These are phyloP conservation scores for Archegozetes longisetosus DNA, from an alignment of 1,140 invertebrate genomes.

Conservation along the genomic window DNA sequence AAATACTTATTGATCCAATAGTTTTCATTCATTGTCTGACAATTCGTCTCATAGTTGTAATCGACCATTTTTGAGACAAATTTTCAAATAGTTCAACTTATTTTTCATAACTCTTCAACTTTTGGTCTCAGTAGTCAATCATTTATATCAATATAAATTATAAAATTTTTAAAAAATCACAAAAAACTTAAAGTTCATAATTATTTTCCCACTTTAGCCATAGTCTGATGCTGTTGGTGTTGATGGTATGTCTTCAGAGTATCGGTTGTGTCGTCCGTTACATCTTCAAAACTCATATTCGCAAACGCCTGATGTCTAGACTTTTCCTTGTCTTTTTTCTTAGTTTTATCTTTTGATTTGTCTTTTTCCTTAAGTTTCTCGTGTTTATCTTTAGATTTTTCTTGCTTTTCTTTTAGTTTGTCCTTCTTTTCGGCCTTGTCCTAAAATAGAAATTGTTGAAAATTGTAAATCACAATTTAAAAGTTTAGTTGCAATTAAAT, in stretches of 20 bases:
- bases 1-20: too few species aligned
- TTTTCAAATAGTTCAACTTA: too few species aligned
- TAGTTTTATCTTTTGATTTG: constrained; percentile 10
- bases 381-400: constrained; percentile 9
- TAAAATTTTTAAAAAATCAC: too few species aligned
- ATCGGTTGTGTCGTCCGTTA: not conserved
- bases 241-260: not conserved
- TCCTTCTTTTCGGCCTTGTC: constrained; percentile 1
- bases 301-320: constrained; percentile 12
- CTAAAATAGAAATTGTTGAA: constrained; percentile 6
- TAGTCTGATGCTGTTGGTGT: not conserved
- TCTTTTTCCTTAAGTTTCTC: constrained; percentile 10
- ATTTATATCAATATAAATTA: too few species aligned
- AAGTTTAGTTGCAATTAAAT: too few species aligned
- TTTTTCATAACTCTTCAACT: too few species aligned
- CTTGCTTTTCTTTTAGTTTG: constrained; percentile 11
- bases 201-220: not conserved
- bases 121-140: too few species aligned
- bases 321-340: constrained; percentile 12
- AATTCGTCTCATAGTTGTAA: too few species aligned
- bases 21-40: too few species aligned
- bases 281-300: constrained; percentile 24
- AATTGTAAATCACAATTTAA: too few species aligned
- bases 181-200: too few species aligned
- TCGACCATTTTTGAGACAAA: too few species aligned